These are phyloP conservation scores for Cheilinus undulatus DNA, from an alignment of 2,113 vertebrate genomes.

Conservation along the genomic window DNA sequence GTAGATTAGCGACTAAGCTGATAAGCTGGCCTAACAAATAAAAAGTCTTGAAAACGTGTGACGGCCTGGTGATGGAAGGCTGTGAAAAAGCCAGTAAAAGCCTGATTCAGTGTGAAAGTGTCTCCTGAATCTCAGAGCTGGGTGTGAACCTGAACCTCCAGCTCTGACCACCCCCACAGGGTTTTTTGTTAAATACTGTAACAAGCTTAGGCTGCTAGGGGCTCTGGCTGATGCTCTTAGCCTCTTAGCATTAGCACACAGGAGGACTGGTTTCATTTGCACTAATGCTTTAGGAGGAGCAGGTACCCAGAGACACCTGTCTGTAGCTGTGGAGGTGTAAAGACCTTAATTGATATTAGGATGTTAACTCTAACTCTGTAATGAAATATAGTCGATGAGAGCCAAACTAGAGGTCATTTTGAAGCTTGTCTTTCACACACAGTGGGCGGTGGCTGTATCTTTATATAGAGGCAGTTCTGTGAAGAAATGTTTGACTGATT, in stretches of 20 bases:
- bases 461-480: conserved; percentile 45
- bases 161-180: neutral
- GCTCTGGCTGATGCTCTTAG: conserved; percentile 48
- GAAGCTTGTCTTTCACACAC: conserved; percentile 19
- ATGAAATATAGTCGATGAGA: neutral
- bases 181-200: conserved; percentile 34
- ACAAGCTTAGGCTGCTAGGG: conserved; percentile 40
- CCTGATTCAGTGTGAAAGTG: too few species aligned
- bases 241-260: conserved; percentile 47
- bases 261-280: neutral
- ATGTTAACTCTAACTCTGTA: neutral
- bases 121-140: neutral
- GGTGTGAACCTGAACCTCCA: too few species aligned
- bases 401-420: conserved; percentile 3
- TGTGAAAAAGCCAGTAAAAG: too few species aligned
- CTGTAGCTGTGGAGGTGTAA: neutral
- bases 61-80: too few species aligned
- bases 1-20: too few species aligned
- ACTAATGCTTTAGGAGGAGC: neutral
- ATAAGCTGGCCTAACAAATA: too few species aligned
- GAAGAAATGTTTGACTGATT: conserved; percentile 26
- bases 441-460: conserved; percentile 6
- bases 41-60: too few species aligned
- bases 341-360: neutral
- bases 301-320: neutral